Percentiles rank a stretch among this genome's conserved stretches.
Evolutionary conservation across 2,888 invertebrate genomes (phyloP).

Genomic region (Zaprionus lineosus): DNA sequence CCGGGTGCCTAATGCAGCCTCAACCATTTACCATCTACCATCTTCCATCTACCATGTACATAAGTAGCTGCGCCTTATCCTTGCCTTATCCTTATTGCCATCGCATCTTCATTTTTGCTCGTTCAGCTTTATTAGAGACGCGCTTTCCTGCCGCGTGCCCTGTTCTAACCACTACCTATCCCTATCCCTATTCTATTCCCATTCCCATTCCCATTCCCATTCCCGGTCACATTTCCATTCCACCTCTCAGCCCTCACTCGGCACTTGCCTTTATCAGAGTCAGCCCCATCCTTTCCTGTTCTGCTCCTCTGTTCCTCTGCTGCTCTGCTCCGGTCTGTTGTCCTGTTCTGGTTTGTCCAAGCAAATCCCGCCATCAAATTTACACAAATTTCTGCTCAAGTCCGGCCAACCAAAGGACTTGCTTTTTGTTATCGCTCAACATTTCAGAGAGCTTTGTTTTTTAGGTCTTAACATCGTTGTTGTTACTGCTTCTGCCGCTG

Average conservation of each 20-base stretch:
- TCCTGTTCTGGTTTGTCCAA: conserved; percentile 19
- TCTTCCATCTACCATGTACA: conserved; percentile 18
- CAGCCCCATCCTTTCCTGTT: neutral
- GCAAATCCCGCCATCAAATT: conserved; percentile 71
- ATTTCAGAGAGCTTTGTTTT: conserved; percentile 45
- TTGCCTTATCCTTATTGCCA: conserved; percentile 70
- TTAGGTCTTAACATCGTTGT: conserved; percentile 34
- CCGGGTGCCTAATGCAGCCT: conserved; percentile 45
- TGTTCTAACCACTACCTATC: too few species aligned
- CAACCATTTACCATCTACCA: conserved; percentile 41
- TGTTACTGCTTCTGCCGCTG: conserved; percentile 8
- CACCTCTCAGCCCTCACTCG: too few species aligned
- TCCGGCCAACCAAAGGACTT: conserved; percentile 53
- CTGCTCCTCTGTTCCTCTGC: neutral
- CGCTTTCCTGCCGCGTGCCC: conserved; percentile 17
- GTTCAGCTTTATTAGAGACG: conserved; percentile 63
- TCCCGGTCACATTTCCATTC: too few species aligned
- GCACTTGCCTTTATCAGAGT: too few species aligned
- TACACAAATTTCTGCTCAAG: conserved; percentile 64
- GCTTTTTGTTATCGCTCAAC: conserved; percentile 58
- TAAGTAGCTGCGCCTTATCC: conserved; percentile 54
- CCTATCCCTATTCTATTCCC: too few species aligned
- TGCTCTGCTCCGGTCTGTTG: neutral
- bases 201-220: too few species aligned
- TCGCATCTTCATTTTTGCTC: conserved; percentile 71